Conservation (phyloP, 1,140 invertebrate genomes). For the Vanessa atalanta region DNA sequence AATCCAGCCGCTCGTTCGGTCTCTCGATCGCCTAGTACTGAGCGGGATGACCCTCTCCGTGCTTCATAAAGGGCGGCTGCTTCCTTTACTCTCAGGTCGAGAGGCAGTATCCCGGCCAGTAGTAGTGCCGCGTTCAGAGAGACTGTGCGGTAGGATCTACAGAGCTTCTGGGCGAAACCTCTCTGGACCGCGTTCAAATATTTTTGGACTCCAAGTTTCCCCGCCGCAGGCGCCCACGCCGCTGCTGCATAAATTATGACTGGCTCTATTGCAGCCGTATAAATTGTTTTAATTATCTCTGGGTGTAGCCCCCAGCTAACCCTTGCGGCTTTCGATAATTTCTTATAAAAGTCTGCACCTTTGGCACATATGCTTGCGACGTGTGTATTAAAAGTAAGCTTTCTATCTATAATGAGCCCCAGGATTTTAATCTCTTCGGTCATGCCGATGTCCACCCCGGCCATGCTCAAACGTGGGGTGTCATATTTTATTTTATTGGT, state of each 20-base stretch:
- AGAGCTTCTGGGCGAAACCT: slow-evolving; percentile 36
- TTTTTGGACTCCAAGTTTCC: slow-evolving; percentile 19
- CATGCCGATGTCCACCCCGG: not conserved
- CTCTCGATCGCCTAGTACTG: slow-evolving; percentile 20
- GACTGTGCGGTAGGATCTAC: slow-evolving; percentile 39
- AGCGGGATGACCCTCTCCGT: slow-evolving; percentile 19
- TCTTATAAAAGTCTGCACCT: slow-evolving; percentile 18
- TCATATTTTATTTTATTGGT: slow-evolving; percentile 2
- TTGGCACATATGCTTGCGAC: slow-evolving; percentile 4
- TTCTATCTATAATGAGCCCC: slow-evolving; percentile 19
- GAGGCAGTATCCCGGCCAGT: too few species aligned
- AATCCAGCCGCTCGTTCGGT: slow-evolving; percentile 16
- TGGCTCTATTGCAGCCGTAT: slow-evolving; percentile 35
- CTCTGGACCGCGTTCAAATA: slow-evolving; percentile 23
- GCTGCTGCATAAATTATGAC: slow-evolving; percentile 39
- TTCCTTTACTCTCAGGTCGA: slow-evolving; percentile 20
- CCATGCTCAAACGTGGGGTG: slow-evolving; percentile 25
- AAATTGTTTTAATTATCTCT: slow-evolving; percentile 27
- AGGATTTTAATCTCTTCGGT: slow-evolving; percentile 22
- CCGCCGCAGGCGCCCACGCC: slow-evolving; percentile 31
- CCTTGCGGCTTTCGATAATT: slow-evolving; percentile 20
- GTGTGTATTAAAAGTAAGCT: slow-evolving; percentile 33
- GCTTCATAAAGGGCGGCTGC: slow-evolving; percentile 36
- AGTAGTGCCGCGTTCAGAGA: not conserved
- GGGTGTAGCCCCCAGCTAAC: slow-evolving; percentile 33